Percentiles rank a stretch among this genome's conserved stretches.
Evolutionary conservation across 1,140 invertebrate genomes (phyloP).

Genomic region (Zophobas morio): DNA sequence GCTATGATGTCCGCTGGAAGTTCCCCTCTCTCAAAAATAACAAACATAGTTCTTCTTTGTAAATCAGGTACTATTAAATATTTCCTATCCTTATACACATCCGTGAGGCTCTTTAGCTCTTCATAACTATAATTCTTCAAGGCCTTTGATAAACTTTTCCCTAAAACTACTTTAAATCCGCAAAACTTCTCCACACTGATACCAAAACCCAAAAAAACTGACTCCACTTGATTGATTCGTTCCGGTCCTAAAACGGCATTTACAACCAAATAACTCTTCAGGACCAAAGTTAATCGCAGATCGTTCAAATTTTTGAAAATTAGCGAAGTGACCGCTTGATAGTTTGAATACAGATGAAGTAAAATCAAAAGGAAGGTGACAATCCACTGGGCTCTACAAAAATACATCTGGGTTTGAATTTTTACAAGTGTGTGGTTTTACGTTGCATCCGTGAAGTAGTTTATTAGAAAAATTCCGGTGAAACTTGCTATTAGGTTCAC

Average conservation of each 20-base stretch:
- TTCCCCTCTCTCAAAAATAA: conserved; percentile 68
- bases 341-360: conserved; percentile 90
- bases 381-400: conserved; percentile 76
- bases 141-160: conserved; percentile 70
- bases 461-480: conserved; percentile 82
- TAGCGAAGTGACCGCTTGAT: conserved; percentile 83
- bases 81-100: conserved; percentile 66
- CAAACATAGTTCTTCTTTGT: conserved; percentile 67
- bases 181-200: conserved; percentile 68
- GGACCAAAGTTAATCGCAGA: conserved; percentile 78
- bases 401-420: conserved; percentile 5
- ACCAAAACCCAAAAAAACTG: conserved; percentile 71
- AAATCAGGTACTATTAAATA: conserved; percentile 70
- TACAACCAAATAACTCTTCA: conserved; percentile 74
- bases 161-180: conserved; percentile 71
- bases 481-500: conserved; percentile 91
- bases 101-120: conserved; percentile 64
- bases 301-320: conserved; percentile 86
- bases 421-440: conserved; percentile 61
- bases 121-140: conserved; percentile 65
- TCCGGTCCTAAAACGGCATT: conserved; percentile 69
- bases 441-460: conserved; percentile 74
- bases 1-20: conserved; percentile 68
- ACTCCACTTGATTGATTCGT: conserved; percentile 73
- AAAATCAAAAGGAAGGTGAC: conserved; percentile 82